These are phyloP conservation scores for Zoroaster sp. DNA, from an alignment of 53 echinoderm and acorn worm genomes.

Conservation along the genomic window DNA sequence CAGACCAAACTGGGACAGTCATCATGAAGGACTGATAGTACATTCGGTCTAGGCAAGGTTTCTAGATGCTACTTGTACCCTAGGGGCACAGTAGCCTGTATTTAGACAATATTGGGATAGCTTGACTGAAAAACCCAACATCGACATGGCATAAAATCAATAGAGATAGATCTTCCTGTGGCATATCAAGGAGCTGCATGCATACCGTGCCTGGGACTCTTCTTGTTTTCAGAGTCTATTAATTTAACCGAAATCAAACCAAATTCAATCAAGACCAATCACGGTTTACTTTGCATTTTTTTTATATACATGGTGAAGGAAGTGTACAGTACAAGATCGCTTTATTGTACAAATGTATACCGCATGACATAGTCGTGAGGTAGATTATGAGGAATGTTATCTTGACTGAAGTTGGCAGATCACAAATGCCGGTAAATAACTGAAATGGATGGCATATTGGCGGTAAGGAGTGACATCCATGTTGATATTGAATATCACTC, in stretches of 20 bases:
- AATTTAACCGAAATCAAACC: neutral
- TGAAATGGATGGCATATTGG: neutral
- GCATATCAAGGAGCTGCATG: neutral
- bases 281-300: too few relatives aligned
- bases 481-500: neutral
- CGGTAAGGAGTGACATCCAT: too few relatives aligned
- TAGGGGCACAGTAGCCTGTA: neutral
- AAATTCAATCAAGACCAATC: neutral
- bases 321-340: too few relatives aligned
- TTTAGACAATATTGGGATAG: constrained; percentile 32
- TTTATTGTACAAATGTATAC: too few relatives aligned
- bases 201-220: neutral
- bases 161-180: neutral
- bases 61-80: neutral
- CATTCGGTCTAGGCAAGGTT: neutral
- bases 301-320: too few relatives aligned
- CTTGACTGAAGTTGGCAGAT: neutral
- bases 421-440: neutral
- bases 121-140: constrained; percentile 8
- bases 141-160: constrained; percentile 44
- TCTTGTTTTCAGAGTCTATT: neutral
- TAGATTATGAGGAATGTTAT: too few relatives aligned
- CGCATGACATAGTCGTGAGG: too few relatives aligned
- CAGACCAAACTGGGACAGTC: neutral
- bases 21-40: neutral